Conservation (phyloP, 2,113 vertebrate genomes). For the Alethe diademata region DNA sequence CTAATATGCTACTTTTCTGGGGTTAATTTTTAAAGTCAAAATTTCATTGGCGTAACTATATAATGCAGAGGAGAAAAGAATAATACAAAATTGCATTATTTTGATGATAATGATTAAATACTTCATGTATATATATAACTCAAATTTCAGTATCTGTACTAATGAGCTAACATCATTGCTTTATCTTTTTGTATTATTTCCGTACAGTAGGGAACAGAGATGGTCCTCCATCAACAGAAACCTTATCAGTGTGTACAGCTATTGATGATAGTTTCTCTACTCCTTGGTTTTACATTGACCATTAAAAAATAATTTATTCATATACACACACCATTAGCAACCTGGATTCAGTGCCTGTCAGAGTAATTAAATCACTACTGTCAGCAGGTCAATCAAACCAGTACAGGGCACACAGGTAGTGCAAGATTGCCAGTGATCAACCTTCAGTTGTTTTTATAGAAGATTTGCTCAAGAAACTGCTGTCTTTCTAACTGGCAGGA, state of each 20-base stretch:
- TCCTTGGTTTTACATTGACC: neutral
- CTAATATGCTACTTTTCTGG: neutral
- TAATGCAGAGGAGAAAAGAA: neutral
- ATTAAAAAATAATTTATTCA: neutral
- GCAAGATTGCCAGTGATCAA: neutral
- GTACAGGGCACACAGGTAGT: neutral
- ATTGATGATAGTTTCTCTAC: neutral
- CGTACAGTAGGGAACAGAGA: neutral
- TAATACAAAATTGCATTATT: neutral
- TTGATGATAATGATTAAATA: neutral
- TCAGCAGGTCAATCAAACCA: neutral
- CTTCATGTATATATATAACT: neutral
- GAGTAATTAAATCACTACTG: neutral
- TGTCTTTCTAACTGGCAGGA: neutral
- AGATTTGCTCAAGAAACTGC: neutral
- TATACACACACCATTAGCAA: neutral
- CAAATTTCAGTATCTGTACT: neutral
- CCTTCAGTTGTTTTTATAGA: neutral
- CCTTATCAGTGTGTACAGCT: accelerated
- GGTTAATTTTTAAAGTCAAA: neutral
- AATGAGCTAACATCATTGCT: neutral
- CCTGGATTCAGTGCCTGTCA: neutral
- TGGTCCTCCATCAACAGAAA: neutral
- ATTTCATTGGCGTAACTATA: neutral
- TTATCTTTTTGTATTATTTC: neutral